A percentile compares a stretch with the other conserved stretches of the same genome.
Evolutionary conservation across 2,888 invertebrate species (phyloP).

Genomic region (Dyspetes luteomarginatus): DNA sequence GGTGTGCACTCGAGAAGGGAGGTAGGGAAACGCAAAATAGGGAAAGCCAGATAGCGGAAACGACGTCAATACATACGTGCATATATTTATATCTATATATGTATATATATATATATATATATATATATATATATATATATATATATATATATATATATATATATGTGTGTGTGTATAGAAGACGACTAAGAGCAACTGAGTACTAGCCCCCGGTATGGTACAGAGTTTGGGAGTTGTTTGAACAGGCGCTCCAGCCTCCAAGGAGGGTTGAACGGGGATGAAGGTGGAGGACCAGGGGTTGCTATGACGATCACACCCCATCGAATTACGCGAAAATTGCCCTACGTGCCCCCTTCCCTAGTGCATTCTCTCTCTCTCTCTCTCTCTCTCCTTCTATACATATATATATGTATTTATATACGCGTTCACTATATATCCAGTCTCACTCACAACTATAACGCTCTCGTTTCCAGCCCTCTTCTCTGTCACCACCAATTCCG

Average conservation of each 20-base stretch:
- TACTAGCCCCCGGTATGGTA: slow-evolving; percentile 60
- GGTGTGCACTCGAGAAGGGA: slow-evolving; percentile 54
- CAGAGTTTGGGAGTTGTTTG: slow-evolving; percentile 81
- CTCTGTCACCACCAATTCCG: slow-evolving; percentile 65
- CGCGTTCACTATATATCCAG: slow-evolving; percentile 68
- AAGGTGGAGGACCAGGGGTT: slow-evolving; percentile 73
- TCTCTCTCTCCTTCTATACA: slow-evolving; percentile 23
- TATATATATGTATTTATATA: slow-evolving; percentile 26
- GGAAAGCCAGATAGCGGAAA: slow-evolving; percentile 54
- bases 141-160: slow-evolving; percentile 3
- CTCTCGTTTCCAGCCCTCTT: slow-evolving; percentile 41
- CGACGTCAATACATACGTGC: slow-evolving; percentile 64
- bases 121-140: slow-evolving; percentile 54
- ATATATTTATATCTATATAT: slow-evolving; percentile 47
- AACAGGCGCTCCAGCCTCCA: slow-evolving; percentile 81
- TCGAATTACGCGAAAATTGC: slow-evolving; percentile 83
- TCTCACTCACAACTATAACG: slow-evolving; percentile 32
- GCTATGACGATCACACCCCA: slow-evolving; percentile 83
- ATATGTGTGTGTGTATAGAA: background rate
- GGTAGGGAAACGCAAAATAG: slow-evolving; percentile 55
- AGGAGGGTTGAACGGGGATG: slow-evolving; percentile 73
- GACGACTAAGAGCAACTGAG: slow-evolving; percentile 47
- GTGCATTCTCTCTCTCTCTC: slow-evolving; percentile 29
- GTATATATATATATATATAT: slow-evolving; percentile 21
- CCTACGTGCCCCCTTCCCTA: slow-evolving; percentile 76